Percentiles rank a stretch among this genome's conserved stretches.
phyloP scores from a whole-genome alignment of 2,888 invertebrate genomes.

The Villa cingulata region DNA sequence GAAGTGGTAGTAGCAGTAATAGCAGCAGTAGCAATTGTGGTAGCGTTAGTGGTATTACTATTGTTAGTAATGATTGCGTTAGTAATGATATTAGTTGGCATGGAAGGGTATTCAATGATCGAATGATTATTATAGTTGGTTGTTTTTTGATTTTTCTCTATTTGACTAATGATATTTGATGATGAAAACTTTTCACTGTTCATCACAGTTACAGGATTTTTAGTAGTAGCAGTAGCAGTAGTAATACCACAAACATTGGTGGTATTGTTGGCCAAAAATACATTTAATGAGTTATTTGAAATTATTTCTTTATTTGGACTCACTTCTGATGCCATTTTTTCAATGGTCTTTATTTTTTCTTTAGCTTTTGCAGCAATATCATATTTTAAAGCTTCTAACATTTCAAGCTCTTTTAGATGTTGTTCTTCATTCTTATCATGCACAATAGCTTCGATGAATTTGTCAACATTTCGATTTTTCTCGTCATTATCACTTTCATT shows the following conservation, averaged over 20 bases:
- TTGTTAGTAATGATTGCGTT: neutral
- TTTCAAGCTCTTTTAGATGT: conserved; percentile 51
- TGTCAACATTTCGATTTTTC: conserved; percentile 25
- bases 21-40: neutral
- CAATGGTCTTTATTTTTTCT: conserved; percentile 42
- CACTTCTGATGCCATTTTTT: conserved; percentile 35
- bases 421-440: conserved; percentile 45
- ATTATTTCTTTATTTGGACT: conserved; percentile 15
- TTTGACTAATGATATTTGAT: conserved; percentile 20
- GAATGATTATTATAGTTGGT: conserved; percentile 6
- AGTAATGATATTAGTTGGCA: neutral
- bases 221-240: neutral
- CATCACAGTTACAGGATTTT: neutral
- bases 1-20: no score
- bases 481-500: conserved; percentile 13
- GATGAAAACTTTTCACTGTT: conserved; percentile 4
- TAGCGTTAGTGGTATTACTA: neutral
- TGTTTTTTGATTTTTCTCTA: conserved; percentile 21
- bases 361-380: conserved; percentile 58
- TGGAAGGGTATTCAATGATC: conserved; percentile 1
- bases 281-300: conserved; percentile 31
- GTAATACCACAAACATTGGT: neutral
- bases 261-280: conserved; percentile 29
- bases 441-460: conserved; percentile 41
- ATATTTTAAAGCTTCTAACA: conserved; percentile 50